These are phyloP conservation scores for Drosophila leontia DNA, from an alignment of 1,140 invertebrate genomes.

Conservation along the genomic window DNA sequence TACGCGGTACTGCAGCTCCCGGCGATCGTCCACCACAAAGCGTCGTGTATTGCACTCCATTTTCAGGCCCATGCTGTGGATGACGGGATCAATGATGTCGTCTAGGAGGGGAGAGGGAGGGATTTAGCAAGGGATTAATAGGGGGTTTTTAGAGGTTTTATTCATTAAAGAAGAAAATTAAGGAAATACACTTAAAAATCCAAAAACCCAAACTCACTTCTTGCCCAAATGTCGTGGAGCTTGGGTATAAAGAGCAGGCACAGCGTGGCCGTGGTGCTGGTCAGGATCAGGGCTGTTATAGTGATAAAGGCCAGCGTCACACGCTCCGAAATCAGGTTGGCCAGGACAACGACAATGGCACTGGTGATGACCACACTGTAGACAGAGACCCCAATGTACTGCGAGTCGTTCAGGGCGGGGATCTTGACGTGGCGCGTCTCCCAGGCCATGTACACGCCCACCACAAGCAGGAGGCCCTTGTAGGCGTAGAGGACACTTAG, in stretches of 20 bases:
- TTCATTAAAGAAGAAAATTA: no score
- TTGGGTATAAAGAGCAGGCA: constrained; percentile 95
- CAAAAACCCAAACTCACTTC: constrained; percentile 85
- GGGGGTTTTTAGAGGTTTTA: neutral
- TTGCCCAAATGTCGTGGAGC: constrained; percentile 88
- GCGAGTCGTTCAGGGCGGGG: constrained; percentile 98
- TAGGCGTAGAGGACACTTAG: constrained; percentile 94
- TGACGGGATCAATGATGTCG: constrained; percentile 91
- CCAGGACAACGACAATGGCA: constrained; percentile 93
- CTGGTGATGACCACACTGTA: constrained; percentile 96
- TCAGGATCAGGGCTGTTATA: constrained; percentile 92
- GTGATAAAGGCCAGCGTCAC: constrained; percentile 93
- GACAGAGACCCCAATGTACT: constrained; percentile 97
- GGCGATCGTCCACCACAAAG: constrained; percentile 89
- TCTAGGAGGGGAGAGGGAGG: constrained; percentile 64
- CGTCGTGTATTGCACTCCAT: constrained; percentile 94
- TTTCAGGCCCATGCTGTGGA: constrained; percentile 94
- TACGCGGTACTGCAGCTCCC: constrained; percentile 93
- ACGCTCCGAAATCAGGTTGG: constrained; percentile 93
- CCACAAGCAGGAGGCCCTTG: constrained; percentile 94
- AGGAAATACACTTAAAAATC: neutral
- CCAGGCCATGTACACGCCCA: constrained; percentile 98
- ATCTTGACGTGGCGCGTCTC: constrained; percentile 98
- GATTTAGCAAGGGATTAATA: neutral
- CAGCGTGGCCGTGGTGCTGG: constrained; percentile 94